A percentile compares a stretch with the other conserved stretches of the same genome.
Conservation (phyloP, 2,888 invertebrate genomes). For the Parapristionchus giblindavisi region DNA sequence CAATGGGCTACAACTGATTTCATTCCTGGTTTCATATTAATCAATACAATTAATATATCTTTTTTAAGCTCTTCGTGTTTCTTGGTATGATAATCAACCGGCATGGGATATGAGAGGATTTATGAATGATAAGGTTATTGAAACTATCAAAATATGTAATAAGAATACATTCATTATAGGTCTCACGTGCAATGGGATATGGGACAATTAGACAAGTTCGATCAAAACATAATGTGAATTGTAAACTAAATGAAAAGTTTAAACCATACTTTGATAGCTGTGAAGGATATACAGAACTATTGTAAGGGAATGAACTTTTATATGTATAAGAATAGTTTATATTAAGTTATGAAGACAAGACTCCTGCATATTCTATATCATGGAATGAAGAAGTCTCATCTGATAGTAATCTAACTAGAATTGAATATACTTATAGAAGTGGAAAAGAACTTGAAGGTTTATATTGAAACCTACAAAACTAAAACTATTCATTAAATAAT, state of each 20-base stretch:
- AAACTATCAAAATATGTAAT: background rate
- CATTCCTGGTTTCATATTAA: conserved; percentile 35
- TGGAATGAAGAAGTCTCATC: conserved; percentile 10
- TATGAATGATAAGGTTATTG: conserved; percentile 71
- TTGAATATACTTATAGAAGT: conserved; percentile 48
- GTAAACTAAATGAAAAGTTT: conserved; percentile 42
- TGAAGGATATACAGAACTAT: conserved; percentile 37
- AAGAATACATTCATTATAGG: conserved; percentile 46
- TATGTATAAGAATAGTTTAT: background rate
- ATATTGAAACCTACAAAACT: background rate
- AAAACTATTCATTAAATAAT: background rate
- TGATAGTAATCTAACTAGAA: conserved; percentile 3
- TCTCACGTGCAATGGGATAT: conserved; percentile 74
- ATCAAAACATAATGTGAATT: conserved; percentile 56
- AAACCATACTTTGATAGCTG: conserved; percentile 43
- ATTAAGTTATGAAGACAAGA: conserved; percentile 39
- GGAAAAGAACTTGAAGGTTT: conserved; percentile 42
- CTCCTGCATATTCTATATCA: conserved; percentile 25
- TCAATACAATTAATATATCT: background rate
- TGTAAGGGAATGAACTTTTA: background rate
- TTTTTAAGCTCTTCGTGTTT: conserved; percentile 69
- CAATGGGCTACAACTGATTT: conserved; percentile 50
- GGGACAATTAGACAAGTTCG: conserved; percentile 74
- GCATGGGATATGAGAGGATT: conserved; percentile 73
- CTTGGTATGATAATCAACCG: conserved; percentile 73